These are phyloP conservation scores for Drosophila arizonae DNA, from an alignment of 1,140 invertebrate genomes.

Conservation along the genomic window DNA sequence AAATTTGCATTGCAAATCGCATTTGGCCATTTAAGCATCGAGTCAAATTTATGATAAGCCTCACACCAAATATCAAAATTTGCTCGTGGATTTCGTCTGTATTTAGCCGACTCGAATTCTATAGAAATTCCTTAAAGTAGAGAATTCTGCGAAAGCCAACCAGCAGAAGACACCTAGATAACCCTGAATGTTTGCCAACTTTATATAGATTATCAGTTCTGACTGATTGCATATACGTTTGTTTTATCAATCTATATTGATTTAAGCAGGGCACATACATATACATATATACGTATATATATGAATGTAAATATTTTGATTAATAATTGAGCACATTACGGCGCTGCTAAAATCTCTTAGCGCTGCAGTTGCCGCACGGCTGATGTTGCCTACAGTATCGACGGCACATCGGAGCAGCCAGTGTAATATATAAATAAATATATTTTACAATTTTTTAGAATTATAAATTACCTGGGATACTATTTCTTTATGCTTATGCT, in stretches of 20 bases:
- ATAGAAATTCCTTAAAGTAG: constrained; percentile 24
- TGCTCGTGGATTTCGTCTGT: neutral
- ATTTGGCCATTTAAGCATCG: constrained; percentile 47
- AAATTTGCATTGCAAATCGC: constrained; percentile 71
- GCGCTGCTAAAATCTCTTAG: neutral
- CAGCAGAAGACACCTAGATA: constrained; percentile 16
- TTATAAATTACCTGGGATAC: no score
- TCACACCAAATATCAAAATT: constrained; percentile 47
- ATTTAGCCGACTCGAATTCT: neutral
- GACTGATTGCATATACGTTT: constrained; percentile 19
- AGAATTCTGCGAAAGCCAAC: constrained; percentile 17
- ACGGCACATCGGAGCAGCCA: neutral
- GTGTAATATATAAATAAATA: neutral
- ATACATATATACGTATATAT: neutral
- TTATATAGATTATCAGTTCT: constrained; percentile 16
- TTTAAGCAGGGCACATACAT: neutral
- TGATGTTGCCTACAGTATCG: neutral
- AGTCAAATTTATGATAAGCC: constrained; percentile 63
- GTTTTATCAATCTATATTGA: constrained; percentile 26
- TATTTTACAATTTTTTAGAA: no score
- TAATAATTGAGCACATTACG: neutral
- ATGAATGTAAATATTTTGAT: neutral
- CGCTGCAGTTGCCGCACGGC: neutral
- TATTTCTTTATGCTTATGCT: no score
- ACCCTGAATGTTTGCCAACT: constrained; percentile 34